These are phyloP conservation scores for Pluvialis apricaria DNA, from an alignment of 2,113 vertebrate genomes.

Conservation along the genomic window DNA sequence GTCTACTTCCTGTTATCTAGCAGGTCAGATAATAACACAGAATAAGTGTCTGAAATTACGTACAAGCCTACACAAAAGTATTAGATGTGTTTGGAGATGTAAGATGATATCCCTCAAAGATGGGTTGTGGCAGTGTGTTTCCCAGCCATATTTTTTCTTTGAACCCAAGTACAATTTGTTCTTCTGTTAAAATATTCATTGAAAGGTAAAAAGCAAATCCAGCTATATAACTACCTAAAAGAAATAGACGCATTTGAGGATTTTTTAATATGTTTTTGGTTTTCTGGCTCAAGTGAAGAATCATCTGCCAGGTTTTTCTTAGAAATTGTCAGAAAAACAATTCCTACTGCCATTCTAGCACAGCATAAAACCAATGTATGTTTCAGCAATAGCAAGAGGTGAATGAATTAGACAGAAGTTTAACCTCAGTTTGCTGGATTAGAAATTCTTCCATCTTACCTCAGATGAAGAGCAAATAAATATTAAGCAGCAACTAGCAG, in stretches of 20 bases:
- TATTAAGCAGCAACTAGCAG: neutral
- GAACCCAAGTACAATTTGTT: neutral
- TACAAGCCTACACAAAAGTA: neutral
- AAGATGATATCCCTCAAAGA: neutral
- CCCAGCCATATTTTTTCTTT: neutral
- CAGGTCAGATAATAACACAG: neutral
- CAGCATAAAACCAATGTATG: neutral
- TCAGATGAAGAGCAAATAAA: neutral
- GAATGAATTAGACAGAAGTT: neutral
- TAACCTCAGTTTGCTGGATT: neutral
- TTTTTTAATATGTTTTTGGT: neutral
- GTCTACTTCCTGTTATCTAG: neutral
- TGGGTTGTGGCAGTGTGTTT: neutral
- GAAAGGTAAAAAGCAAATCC: neutral
- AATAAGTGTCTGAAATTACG: neutral
- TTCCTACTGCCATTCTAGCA: neutral
- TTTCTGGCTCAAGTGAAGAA: neutral
- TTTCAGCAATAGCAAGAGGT: neutral
- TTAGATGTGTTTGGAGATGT: neutral
- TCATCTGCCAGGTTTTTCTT: neutral
- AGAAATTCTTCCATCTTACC: neutral
- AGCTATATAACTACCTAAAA: neutral
- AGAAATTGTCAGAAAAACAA: neutral
- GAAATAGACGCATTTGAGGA: neutral
- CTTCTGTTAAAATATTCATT: neutral